These are phyloP conservation scores for Bellardia bayeri DNA, from an alignment of 2,888 invertebrate genomes.

Conservation along the genomic window DNA sequence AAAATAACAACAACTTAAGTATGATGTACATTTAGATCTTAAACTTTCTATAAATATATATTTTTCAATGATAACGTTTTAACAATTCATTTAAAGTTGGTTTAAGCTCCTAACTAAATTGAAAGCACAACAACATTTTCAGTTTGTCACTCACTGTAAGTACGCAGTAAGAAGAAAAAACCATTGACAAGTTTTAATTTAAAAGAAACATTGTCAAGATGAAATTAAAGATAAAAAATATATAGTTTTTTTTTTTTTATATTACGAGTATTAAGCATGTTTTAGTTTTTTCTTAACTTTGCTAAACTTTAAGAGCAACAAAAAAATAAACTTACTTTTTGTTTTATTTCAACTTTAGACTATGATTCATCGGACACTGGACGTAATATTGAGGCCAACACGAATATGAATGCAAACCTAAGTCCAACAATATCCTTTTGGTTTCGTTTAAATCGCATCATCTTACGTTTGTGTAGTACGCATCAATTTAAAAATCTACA, in stretches of 20 bases:
- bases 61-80: too few relatives aligned
- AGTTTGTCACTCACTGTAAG: background rate
- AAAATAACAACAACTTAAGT: too few relatives aligned
- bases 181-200: background rate
- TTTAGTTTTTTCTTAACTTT: background rate
- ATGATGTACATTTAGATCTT: too few relatives aligned
- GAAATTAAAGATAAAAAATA: background rate
- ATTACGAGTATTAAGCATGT: background rate
- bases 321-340: background rate
- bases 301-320: background rate
- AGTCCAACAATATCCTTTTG: conserved; percentile 85
- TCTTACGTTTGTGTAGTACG: conserved; percentile 88
- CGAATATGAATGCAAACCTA: conserved; percentile 75
- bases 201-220: background rate
- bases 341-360: conserved; percentile 71
- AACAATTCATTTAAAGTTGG: background rate
- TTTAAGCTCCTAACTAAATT: background rate
- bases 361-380: conserved; percentile 79
- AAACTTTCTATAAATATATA: too few relatives aligned
- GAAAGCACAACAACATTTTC: background rate
- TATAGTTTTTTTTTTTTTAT: background rate
- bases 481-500: conserved; percentile 92
- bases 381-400: conserved; percentile 80
- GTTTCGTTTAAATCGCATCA: conserved; percentile 85
- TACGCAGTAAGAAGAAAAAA: background rate